Percentiles rank a stretch among this genome's conserved stretches.
These are phyloP conservation scores for Ectemnius lituratus DNA, from an alignment of 2,888 invertebrate genomes.

Conservation along the genomic window DNA sequence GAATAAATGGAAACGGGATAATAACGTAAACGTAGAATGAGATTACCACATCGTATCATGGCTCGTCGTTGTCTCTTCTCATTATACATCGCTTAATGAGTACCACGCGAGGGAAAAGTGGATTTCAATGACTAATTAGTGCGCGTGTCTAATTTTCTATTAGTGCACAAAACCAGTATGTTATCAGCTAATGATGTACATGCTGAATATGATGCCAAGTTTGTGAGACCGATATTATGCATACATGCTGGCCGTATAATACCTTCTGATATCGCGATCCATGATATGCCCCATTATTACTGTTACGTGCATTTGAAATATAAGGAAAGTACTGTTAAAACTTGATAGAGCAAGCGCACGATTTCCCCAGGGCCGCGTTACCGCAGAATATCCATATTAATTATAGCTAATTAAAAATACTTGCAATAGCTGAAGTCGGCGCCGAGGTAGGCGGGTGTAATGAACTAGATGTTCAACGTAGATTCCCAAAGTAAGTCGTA, in stretches of 20 bases:
- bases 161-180: constrained; percentile 7
- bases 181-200: constrained; percentile 24
- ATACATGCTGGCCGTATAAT: too few relatives aligned
- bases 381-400: background rate
- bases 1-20: constrained; percentile 4
- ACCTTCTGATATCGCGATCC: too few relatives aligned
- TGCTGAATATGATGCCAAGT: background rate
- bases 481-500: too few relatives aligned
- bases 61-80: background rate
- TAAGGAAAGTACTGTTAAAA: constrained; percentile 7
- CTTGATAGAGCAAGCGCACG: background rate
- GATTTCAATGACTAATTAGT: constrained; percentile 31
- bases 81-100: background rate
- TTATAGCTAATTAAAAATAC: constrained; percentile 13
- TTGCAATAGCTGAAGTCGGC: background rate
- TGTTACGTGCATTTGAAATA: constrained; percentile 5
- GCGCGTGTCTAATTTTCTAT: constrained; percentile 21
- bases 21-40: background rate
- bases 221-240: background rate
- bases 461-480: too few relatives aligned
- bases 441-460: too few relatives aligned
- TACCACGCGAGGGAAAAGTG: background rate
- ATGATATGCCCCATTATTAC: background rate
- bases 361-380: background rate
- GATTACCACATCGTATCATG: background rate